Conservation (phyloP, 2,797 vertebrate genomes). For the Semotilus atromaculatus region DNA sequence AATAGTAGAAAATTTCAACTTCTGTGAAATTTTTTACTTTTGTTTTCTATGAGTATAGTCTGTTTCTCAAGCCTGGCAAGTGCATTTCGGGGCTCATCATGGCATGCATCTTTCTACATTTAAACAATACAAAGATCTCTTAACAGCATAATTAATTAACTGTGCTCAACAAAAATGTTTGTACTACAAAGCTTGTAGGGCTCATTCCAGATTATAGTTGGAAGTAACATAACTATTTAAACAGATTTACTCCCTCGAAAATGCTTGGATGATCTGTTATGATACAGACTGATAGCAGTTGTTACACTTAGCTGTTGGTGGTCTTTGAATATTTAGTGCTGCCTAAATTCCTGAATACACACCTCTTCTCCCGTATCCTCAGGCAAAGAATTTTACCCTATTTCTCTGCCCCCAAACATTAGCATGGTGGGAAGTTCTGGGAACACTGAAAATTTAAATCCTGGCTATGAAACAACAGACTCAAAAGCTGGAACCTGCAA, state of each 20-base stretch:
- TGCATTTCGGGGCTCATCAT: not conserved
- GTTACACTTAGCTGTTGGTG: conserved; percentile 43
- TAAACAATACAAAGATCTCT: not conserved
- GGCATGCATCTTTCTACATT: not conserved
- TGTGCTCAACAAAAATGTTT: not conserved
- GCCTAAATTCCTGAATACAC: conserved; percentile 62
- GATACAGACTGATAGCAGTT: conserved; percentile 42
- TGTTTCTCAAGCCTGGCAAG: too few species aligned
- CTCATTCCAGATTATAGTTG: conserved; percentile 34
- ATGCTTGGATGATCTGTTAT: conserved; percentile 37
- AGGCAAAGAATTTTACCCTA: conserved; percentile 24
- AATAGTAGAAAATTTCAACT: too few species aligned
- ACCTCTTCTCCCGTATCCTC: conserved; percentile 33
- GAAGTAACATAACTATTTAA: conserved; percentile 27
- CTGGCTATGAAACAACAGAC: conserved; percentile 37
- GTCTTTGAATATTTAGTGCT: conserved; percentile 51
- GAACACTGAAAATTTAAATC: conserved; percentile 30
- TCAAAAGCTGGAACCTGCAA: conserved; percentile 60
- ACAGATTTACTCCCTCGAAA: conserved; percentile 17
- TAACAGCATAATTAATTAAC: not conserved
- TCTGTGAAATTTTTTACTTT: too few species aligned
- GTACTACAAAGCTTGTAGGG: conserved; percentile 4
- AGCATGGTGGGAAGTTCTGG: conserved; percentile 3
- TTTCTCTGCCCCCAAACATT: conserved; percentile 20
- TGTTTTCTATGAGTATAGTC: too few species aligned